A percentile compares a stretch with the other conserved stretches of the same genome.
These are phyloP conservation scores for Desmodus rotundus DNA, from an alignment of 2,113 vertebrate species.

Conservation along the genomic window DNA sequence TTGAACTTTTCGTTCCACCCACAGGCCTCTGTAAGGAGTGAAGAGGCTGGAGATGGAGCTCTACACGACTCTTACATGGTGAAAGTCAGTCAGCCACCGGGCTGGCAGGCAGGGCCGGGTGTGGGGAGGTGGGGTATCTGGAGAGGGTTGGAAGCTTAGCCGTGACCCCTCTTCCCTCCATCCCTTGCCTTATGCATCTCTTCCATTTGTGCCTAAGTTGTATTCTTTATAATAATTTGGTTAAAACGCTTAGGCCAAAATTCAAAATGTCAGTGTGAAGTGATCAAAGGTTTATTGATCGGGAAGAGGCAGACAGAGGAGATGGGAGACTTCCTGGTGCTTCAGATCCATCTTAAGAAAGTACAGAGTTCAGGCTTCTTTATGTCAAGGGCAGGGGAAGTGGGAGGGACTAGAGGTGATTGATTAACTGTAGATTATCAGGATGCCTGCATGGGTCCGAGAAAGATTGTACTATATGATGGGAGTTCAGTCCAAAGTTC, in stretches of 20 bases:
- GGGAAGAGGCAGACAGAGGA: too few relatives aligned
- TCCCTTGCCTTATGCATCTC: neutral
- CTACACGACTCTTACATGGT: neutral
- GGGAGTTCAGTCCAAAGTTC: neutral
- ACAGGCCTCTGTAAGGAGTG: neutral
- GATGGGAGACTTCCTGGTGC: too few relatives aligned
- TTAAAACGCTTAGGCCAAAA: too few relatives aligned
- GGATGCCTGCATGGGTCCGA: neutral
- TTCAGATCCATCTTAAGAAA: too few relatives aligned
- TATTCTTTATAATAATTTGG: too few relatives aligned
- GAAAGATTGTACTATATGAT: neutral
- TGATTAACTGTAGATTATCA: neutral
- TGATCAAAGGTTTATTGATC: too few relatives aligned
- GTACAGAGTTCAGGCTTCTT: too few relatives aligned
- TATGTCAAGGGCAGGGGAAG: too few relatives aligned
- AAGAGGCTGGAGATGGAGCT: neutral
- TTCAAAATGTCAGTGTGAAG: too few relatives aligned
- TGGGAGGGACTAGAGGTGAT: neutral
- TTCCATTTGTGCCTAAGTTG: too few relatives aligned
- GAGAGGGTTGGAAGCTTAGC: neutral
- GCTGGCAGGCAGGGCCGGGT: neutral
- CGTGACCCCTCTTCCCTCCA: neutral
- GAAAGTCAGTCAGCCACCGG: rapidly evolving
- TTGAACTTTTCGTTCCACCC: neutral
- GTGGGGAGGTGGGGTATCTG: neutral